phyloP scores from a whole-genome alignment of 2,113 vertebrate genomes.

The Polyodon spathula region DNA sequence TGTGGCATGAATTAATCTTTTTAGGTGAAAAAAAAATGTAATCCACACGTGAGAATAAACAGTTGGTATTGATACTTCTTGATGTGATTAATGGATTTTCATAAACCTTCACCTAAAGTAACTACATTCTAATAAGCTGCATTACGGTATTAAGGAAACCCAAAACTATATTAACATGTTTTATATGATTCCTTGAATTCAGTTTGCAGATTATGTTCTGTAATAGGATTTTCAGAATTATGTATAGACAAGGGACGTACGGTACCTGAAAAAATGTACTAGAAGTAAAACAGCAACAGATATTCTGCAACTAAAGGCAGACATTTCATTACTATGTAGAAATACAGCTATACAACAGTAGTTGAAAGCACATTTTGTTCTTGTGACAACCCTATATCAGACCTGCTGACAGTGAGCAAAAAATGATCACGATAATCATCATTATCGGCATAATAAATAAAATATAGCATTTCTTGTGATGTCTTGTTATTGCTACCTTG shows the following conservation, averaged over 20 bases:
- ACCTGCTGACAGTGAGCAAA: too few relatives aligned
- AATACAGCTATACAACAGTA: too few relatives aligned
- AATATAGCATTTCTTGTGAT: too few relatives aligned
- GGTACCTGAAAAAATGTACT: neutral
- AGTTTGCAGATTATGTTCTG: conserved; percentile 76
- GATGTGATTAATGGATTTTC: conserved; percentile 41
- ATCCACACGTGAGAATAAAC: conserved; percentile 23
- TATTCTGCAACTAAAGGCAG: neutral
- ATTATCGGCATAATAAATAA: too few relatives aligned
- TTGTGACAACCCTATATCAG: too few relatives aligned
- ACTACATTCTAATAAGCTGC: conserved; percentile 42
- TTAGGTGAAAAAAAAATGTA: conserved; percentile 18
- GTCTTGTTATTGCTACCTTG: too few relatives aligned
- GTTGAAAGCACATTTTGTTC: too few relatives aligned
- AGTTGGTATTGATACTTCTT: conserved; percentile 22
- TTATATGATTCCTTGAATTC: conserved; percentile 74
- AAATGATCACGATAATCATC: too few relatives aligned
- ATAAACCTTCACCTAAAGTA: conserved; percentile 52
- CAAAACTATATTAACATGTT: conserved; percentile 81
- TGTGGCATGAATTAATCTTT: conserved; percentile 11
- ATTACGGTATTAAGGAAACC: conserved; percentile 63
- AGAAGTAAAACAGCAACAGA: neutral
- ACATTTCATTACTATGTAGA: too few relatives aligned
- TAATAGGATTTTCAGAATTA: conserved; percentile 74
- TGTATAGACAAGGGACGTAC: conserved; percentile 17